Conservation (phyloP, 2,888 invertebrate genomes). For the Lasius platythorax region DNA sequence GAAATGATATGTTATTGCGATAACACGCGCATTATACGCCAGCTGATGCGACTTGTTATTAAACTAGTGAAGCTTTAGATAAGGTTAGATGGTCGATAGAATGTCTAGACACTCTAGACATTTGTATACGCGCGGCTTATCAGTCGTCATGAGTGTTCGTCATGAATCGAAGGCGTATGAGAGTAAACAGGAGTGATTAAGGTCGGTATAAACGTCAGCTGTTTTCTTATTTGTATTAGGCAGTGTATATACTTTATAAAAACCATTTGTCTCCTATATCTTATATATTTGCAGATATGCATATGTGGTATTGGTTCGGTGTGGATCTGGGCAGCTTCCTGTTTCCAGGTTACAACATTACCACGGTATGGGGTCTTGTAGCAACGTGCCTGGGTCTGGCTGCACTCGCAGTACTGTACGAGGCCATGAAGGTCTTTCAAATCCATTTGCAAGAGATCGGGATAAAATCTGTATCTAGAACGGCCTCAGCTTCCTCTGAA, state of each 20-base stretch:
- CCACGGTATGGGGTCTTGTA: constrained; percentile 86
- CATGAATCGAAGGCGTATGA: constrained; percentile 10
- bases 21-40: no score
- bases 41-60: not conserved
- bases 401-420: constrained; percentile 89
- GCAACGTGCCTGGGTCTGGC: constrained; percentile 88
- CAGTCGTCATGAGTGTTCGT: constrained; percentile 62
- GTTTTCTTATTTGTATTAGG: not conserved
- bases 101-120: constrained; percentile 14
- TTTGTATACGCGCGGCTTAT: constrained; percentile 65
- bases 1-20: not conserved
- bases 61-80: constrained; percentile 46
- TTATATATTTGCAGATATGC: constrained; percentile 85
- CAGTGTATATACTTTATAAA: not conserved
- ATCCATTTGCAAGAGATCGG: constrained; percentile 85
- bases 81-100: constrained; percentile 69
- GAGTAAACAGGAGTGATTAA: constrained; percentile 6
- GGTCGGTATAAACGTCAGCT: constrained; percentile 45
- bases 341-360: constrained; percentile 88
- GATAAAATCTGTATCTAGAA: constrained; percentile 81
- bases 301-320: constrained; percentile 90
- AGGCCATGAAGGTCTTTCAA: constrained; percentile 87
- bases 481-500: constrained; percentile 84
- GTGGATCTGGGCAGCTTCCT: constrained; percentile 89
- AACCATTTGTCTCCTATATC: not conserved